Percentiles rank a stretch among this genome's conserved stretches.
Evolutionary conservation across 2,113 vertebrate genomes (phyloP).

Genomic region (Prolemur simus): DNA sequence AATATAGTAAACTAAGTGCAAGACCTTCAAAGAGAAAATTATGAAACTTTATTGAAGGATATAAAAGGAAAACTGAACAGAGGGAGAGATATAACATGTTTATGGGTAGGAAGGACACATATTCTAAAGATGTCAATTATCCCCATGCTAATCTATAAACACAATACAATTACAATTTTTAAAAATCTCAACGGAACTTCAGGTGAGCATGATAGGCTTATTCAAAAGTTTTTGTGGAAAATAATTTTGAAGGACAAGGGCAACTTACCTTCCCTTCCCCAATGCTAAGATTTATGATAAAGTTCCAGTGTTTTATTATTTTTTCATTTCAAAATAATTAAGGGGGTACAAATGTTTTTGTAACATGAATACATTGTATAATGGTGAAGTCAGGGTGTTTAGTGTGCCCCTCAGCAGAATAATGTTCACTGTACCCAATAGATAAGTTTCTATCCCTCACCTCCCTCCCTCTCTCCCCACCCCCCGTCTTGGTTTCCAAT

Average conservation of each 20-base stretch:
- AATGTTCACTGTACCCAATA: too few relatives aligned
- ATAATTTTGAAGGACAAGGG: conserved; percentile 37
- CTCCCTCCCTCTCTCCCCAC: rapidly evolving
- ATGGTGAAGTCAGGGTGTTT: too few relatives aligned
- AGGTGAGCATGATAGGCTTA: not conserved
- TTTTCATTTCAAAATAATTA: too few relatives aligned
- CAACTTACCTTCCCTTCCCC: not conserved
- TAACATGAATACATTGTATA: too few relatives aligned
- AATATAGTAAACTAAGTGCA: conserved; percentile 53
- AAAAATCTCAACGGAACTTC: not conserved
- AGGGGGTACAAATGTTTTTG: too few relatives aligned
- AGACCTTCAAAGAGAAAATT: conserved; percentile 65
- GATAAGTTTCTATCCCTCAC: too few relatives aligned
- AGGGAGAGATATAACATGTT: not conserved
- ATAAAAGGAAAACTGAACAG: conserved; percentile 50
- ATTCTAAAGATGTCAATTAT: not conserved
- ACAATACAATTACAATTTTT: not conserved
- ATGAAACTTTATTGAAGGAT: conserved; percentile 38
- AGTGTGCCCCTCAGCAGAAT: too few relatives aligned
- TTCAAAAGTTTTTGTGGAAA: not conserved
- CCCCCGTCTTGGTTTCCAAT: too few relatives aligned
- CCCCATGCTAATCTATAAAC: not conserved
- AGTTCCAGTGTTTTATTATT: not conserved
- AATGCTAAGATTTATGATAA: not conserved
- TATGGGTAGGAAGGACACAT: not conserved